These are phyloP conservation scores for Agriopis leucophaearia DNA, from an alignment of 2,888 invertebrate genomes.

Conservation along the genomic window DNA sequence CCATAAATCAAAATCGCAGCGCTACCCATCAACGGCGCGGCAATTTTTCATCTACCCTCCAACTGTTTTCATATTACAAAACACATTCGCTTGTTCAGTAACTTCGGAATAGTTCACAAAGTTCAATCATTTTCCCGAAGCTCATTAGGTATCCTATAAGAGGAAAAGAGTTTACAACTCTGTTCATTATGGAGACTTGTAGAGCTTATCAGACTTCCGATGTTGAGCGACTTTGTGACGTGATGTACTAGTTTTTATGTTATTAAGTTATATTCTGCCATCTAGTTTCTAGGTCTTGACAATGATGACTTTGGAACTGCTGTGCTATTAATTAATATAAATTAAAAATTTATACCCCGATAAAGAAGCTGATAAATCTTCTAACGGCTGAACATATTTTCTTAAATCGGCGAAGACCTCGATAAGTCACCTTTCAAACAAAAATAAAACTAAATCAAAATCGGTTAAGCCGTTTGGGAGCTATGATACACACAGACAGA, in stretches of 20 bases:
- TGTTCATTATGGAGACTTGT: conserved; percentile 16
- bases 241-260: background rate
- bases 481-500: too few species aligned
- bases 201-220: conserved; percentile 16
- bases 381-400: too few species aligned
- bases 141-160: conserved; percentile 14
- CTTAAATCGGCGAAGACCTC: too few species aligned
- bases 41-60: conserved; percentile 8
- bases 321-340: too few species aligned
- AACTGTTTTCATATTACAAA: conserved; percentile 18
- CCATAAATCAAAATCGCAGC: conserved; percentile 11
- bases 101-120: conserved; percentile 5
- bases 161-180: conserved; percentile 22
- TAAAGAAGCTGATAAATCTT: too few species aligned
- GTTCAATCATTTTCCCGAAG: conserved; percentile 14
- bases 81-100: conserved; percentile 11
- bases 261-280: too few species aligned
- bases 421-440: too few species aligned
- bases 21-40: conserved; percentile 4
- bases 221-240: conserved; percentile 9
- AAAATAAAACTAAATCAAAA: too few species aligned
- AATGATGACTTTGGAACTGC: too few species aligned
- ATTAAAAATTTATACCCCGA: too few species aligned
- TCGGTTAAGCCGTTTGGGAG: too few species aligned
- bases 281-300: too few species aligned